These are phyloP conservation scores for Oligia strigilis DNA, from an alignment of 2,888 invertebrate species.

Conservation along the genomic window DNA sequence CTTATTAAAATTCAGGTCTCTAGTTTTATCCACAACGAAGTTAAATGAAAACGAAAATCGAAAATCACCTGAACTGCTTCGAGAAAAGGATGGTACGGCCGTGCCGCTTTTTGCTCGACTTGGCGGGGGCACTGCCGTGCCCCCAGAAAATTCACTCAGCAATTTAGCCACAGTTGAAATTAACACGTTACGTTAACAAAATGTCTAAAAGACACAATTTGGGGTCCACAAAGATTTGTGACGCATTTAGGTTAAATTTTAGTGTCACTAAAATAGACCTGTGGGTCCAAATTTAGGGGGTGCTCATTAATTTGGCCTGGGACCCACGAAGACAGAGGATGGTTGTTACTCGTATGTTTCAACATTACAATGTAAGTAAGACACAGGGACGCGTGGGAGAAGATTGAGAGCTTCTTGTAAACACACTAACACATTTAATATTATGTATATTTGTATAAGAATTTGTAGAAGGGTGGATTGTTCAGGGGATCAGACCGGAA, in stretches of 20 bases:
- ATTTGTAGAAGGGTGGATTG: too few species aligned
- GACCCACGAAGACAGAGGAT: slow-evolving; percentile 43
- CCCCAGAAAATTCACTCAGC: slow-evolving; percentile 7
- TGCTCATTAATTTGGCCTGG: slow-evolving; percentile 60
- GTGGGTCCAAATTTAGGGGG: slow-evolving; percentile 53
- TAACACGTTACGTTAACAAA: slow-evolving; percentile 43
- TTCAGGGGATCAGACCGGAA: too few species aligned
- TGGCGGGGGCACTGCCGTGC: too few species aligned
- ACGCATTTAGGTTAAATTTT: slow-evolving; percentile 59
- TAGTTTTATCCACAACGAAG: too few species aligned
- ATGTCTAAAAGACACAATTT: slow-evolving; percentile 54
- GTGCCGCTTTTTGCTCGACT: too few species aligned
- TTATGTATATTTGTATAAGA: too few species aligned
- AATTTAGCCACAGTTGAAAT: slow-evolving; percentile 41
- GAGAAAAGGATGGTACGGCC: too few species aligned
- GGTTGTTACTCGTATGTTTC: slow-evolving; percentile 29
- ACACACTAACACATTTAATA: background rate
- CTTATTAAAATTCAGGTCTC: slow-evolving; percentile 4
- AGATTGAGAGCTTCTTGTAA: slow-evolving; percentile 32
- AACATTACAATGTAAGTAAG: slow-evolving; percentile 36
- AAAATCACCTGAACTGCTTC: too few species aligned
- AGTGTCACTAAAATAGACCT: slow-evolving; percentile 59
- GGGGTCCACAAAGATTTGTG: slow-evolving; percentile 60
- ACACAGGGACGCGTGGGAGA: slow-evolving; percentile 20
- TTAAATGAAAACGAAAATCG: too few species aligned